A percentile compares a stretch with the other conserved stretches of the same genome.
Evolutionary conservation across 1,140 invertebrate genomes (phyloP).

Genomic region (Neodiprion lecontei): DNA sequence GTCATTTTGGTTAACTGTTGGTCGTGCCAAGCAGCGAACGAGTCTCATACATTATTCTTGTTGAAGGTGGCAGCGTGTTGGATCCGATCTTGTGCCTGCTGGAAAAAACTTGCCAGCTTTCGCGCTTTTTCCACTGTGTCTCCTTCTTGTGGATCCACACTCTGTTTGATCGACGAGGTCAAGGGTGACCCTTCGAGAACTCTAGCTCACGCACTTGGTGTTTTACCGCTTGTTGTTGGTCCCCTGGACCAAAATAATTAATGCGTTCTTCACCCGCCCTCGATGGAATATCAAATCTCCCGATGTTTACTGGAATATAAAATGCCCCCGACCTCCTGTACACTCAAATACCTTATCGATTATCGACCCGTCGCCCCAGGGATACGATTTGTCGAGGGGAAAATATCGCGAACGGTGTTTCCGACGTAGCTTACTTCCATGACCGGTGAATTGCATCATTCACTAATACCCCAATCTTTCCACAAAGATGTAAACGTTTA

Average conservation of each 20-base stretch:
- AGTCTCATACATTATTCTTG: background rate
- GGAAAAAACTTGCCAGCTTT: background rate
- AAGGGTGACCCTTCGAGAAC: background rate
- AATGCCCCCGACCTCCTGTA: too few species aligned
- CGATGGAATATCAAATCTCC: background rate
- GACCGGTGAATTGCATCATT: too few species aligned
- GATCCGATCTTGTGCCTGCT: background rate
- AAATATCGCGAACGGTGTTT: too few species aligned
- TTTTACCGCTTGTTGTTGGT: background rate
- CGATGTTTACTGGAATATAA: background rate
- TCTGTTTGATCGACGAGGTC: slow-evolving; percentile 1
- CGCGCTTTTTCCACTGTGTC: background rate
- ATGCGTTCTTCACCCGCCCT: background rate
- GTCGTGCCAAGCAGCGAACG: background rate
- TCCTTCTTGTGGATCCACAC: background rate
- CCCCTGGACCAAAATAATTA: background rate
- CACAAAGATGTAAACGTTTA: too few species aligned
- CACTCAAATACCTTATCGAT: background rate
- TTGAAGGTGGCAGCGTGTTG: background rate
- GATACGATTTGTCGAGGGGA: too few species aligned
- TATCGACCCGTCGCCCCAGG: background rate
- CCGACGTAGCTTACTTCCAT: too few species aligned
- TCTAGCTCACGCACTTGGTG: background rate
- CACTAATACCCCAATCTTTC: too few species aligned
- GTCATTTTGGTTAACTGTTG: background rate